Base-by-base conservation (phyloP, 2,888 invertebrate genomes). In the Lysandra coridon region DNA sequence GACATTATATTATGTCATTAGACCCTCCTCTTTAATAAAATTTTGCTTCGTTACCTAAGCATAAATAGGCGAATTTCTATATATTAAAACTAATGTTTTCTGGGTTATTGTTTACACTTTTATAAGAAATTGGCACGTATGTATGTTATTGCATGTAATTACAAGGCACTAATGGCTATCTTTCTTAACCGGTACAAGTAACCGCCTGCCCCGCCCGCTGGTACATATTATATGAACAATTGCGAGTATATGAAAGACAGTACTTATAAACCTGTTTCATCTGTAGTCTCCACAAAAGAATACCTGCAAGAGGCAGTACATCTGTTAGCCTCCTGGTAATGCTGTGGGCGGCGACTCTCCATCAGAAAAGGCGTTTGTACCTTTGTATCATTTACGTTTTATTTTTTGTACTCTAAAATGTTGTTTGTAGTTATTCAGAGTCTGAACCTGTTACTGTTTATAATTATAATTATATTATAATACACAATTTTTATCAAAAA, bases 321-420 rank as follows among this genome's bases (percentile, higher is more conserved):
- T 69, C 69, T 69, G 33, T 69, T 33, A 37, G 69, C 69, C 69
- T 69, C 23, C 69, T 69, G 69, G 33, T 69, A 69, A 69, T 69
- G 69, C 33, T 14, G 17, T 69, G 33, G 69, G 69, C 69, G 69
- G 33, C 69, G 4, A 69, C 62, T 64, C 23, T 10, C 69, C 69
- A 69, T 69, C 69, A 17, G 5, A 69, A 2, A 4, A 69, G 69
- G 69, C 69, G 69, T 69, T 69, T 37, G 33, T 69, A 37, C 69
- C 14, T 17, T 69, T 69, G 33, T 33, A 69, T 69, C 33, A 69
- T 69, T 69, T 69, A 14, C 30, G 37, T 37, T 69, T 69, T 23
- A 64, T 1, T 30, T 2, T 64, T 12, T 64, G 30, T 30, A 64
- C 3, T 30, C 17, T 57, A 57, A 57, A 57, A 57, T 4, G 57